Percentiles rank a stretch among this genome's conserved stretches.
phyloP scores from a whole-genome alignment of 2,797 vertebrate species.

The Luscinia luscinia region DNA sequence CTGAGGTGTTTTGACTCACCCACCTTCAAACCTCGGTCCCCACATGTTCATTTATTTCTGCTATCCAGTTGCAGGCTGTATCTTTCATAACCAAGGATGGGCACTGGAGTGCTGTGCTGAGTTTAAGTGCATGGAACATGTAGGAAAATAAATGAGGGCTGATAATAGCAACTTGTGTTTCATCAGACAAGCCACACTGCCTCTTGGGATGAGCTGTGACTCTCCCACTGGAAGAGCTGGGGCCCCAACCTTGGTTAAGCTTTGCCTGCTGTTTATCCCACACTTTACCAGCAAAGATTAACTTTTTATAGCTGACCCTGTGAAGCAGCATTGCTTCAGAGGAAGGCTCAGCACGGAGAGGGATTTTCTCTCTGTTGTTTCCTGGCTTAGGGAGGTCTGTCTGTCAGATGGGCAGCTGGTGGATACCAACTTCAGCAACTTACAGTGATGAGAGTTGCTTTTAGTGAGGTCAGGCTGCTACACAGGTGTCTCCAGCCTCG shows the following conservation, averaged over 20 bases:
- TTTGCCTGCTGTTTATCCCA: not conserved
- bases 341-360: not conserved
- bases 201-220: too few relatives aligned
- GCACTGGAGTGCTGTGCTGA: too few relatives aligned
- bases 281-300: not conserved
- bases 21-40: not conserved
- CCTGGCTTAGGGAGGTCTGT: not conserved
- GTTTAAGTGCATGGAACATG: too few relatives aligned
- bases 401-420: fast-evolving
- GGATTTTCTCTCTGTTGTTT: not conserved
- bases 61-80: not conserved
- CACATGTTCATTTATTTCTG: not conserved
- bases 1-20: not conserved
- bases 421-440: fast-evolving
- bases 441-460: not conserved
- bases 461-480: not conserved
- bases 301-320: not conserved
- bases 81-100: not conserved
- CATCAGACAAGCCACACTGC: too few relatives aligned
- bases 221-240: too few relatives aligned
- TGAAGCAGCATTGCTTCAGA: not conserved
- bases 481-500: not conserved
- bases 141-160: too few relatives aligned
- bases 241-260: not conserved
- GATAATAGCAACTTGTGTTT: too few relatives aligned